phyloP scores from a whole-genome alignment of 1,140 invertebrate genomes.

The Cotesia typhae region DNA sequence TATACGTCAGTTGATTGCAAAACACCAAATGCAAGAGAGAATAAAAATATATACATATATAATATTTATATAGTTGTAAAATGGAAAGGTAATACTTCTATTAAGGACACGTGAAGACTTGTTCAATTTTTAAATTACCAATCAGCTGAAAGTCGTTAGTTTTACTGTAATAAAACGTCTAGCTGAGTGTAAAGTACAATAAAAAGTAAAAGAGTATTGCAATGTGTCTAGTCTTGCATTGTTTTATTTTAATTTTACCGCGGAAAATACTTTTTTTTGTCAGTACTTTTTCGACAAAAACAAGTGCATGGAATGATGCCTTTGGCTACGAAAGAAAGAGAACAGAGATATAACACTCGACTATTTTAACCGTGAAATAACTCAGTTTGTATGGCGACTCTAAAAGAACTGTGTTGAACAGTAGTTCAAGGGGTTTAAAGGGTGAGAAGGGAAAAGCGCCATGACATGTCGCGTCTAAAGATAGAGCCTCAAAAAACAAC shows the following conservation, averaged over 20 bases:
- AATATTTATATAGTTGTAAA: not conserved
- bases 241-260: too few species aligned
- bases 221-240: too few species aligned
- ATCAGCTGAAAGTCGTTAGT: too few species aligned
- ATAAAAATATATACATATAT: not conserved
- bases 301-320: not conserved
- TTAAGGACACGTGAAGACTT: not conserved
- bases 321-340: conserved; percentile 34
- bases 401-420: conserved; percentile 31
- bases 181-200: too few species aligned
- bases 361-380: conserved; percentile 63
- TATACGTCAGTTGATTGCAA: conserved; percentile 29
- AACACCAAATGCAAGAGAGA: conserved; percentile 7
- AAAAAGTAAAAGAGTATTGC: too few species aligned
- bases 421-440: conserved; percentile 25
- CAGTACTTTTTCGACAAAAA: not conserved
- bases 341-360: conserved; percentile 52
- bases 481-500: conserved; percentile 57
- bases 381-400: conserved; percentile 46
- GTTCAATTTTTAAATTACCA: not conserved
- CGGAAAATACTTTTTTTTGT: too few species aligned
- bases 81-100: conserved; percentile 11
- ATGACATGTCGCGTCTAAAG: conserved; percentile 57
- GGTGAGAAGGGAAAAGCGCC: conserved; percentile 41
- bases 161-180: too few species aligned